Evolutionary conservation across 2,797 vertebrate genomes (phyloP).

Genomic region (Gallinago stenura): DNA sequence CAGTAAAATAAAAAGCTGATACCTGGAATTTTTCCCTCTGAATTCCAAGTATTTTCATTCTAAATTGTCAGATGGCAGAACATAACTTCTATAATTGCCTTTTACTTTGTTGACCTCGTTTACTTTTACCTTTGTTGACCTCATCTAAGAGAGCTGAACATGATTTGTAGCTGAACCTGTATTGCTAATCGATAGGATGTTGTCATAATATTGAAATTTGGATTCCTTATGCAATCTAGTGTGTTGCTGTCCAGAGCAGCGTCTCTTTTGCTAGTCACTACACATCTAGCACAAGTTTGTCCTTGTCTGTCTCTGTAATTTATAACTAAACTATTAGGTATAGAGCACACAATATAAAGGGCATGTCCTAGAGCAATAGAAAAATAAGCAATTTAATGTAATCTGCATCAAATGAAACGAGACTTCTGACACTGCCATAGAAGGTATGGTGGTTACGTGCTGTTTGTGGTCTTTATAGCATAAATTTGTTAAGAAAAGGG

Average conservation of each 20-base stretch:
- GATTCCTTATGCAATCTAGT: background rate
- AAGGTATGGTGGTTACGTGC: background rate
- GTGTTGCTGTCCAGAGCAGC: background rate
- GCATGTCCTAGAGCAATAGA: accelerated
- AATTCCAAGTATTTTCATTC: background rate
- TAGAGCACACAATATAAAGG: background rate
- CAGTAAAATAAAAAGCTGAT: background rate
- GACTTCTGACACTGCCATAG: background rate
- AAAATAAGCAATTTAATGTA: background rate
- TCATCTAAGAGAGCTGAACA: background rate
- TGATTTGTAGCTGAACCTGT: background rate
- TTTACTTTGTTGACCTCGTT: background rate
- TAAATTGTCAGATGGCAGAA: background rate
- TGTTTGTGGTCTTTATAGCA: background rate
- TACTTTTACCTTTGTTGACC: background rate
- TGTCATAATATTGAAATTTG: background rate
- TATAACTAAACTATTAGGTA: background rate
- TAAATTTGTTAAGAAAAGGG: background rate
- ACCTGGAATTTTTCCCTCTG: background rate
- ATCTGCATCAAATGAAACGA: background rate
- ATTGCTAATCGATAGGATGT: background rate
- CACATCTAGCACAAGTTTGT: background rate
- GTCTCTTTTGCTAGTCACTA: background rate
- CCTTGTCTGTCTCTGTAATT: background rate
- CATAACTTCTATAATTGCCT: background rate